These are phyloP conservation scores for Anthopleura xanthogrammica DNA, from an alignment of 92 coral and sea anemone species.

Conservation along the genomic window DNA sequence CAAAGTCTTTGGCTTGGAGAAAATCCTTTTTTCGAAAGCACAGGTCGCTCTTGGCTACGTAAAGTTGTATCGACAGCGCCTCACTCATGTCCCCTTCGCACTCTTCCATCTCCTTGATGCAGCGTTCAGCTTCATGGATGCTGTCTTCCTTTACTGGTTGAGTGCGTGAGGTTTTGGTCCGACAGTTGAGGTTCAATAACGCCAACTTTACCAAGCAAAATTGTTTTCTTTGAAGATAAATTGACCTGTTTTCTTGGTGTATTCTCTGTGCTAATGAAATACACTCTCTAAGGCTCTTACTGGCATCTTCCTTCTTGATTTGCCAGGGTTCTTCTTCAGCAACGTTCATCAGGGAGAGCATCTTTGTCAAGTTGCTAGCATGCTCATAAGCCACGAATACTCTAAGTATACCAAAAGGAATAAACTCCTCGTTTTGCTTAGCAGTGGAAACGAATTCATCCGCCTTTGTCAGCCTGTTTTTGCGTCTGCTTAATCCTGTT, in stretches of 20 bases:
- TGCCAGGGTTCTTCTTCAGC: slow-evolving; percentile 9
- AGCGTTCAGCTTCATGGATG: slow-evolving; percentile 50
- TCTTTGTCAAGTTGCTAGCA: slow-evolving; percentile 45
- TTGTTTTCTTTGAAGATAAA: slow-evolving; percentile 52
- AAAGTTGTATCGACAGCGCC: slow-evolving; percentile 47
- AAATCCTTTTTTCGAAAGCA: slow-evolving; percentile 43
- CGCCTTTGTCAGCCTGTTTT: slow-evolving; percentile 36
- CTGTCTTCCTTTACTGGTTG: slow-evolving; percentile 41
- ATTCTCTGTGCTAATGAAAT: slow-evolving; percentile 31
- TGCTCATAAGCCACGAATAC: slow-evolving; percentile 44
- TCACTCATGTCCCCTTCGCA: slow-evolving; percentile 51
- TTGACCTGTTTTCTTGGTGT: not conserved
- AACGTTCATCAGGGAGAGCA: slow-evolving; percentile 5
- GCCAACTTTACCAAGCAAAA: slow-evolving; percentile 56
- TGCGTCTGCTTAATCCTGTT: slow-evolving; percentile 47
- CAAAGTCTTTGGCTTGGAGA: slow-evolving; percentile 35
- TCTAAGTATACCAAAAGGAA: slow-evolving; percentile 14
- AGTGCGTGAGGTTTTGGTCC: slow-evolving; percentile 52
- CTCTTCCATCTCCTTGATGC: slow-evolving; percentile 43
- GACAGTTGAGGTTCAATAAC: slow-evolving; percentile 54
- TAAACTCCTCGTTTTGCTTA: slow-evolving; percentile 17
- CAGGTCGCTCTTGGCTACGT: slow-evolving; percentile 51
- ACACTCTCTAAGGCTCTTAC: slow-evolving; percentile 25
- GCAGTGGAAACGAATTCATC: slow-evolving; percentile 12
- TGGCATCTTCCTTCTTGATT: slow-evolving; percentile 14